Evolutionary conservation across 2,888 invertebrate genomes (phyloP).

Genomic region (Ophion slaviceki): DNA sequence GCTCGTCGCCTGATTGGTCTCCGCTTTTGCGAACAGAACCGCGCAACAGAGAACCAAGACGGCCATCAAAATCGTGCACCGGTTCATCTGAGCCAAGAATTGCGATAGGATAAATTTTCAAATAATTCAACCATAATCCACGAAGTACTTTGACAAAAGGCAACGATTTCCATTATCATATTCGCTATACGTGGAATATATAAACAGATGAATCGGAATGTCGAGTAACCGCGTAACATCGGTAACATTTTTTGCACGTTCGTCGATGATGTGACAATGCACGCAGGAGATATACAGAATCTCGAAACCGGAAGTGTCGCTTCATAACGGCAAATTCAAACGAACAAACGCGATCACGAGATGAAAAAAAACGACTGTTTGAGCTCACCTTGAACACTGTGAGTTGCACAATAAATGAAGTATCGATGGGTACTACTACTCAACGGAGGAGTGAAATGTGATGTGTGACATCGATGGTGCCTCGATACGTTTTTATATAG

Average conservation of each 20-base stretch:
- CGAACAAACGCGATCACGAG: not conserved
- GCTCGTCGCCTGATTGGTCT: not conserved
- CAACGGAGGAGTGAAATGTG: constrained; percentile 12
- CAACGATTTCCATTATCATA: too few species aligned
- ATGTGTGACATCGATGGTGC: constrained; percentile 72
- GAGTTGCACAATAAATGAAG: not conserved
- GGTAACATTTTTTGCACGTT: not conserved
- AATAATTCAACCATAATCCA: not conserved
- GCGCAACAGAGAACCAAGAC: constrained; percentile 70
- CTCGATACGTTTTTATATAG: constrained; percentile 78
- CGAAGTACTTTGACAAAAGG: too few species aligned
- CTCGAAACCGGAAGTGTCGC: not conserved
- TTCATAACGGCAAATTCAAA: not conserved
- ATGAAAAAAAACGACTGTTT: not conserved
- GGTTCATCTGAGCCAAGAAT: constrained; percentile 63
- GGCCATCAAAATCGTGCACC: constrained; percentile 62
- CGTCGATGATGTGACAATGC: not conserved
- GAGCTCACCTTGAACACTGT: constrained; percentile 20
- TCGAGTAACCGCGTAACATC: not conserved
- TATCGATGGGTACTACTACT: not conserved
- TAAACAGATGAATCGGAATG: too few species aligned
- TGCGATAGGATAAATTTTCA: not conserved
- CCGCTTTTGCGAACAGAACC: constrained; percentile 59
- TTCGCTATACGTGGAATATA: too few species aligned
- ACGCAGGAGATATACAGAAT: too few species aligned